These are phyloP conservation scores for Karalla daura DNA, from an alignment of 2,797 vertebrate genomes.

Conservation along the genomic window DNA sequence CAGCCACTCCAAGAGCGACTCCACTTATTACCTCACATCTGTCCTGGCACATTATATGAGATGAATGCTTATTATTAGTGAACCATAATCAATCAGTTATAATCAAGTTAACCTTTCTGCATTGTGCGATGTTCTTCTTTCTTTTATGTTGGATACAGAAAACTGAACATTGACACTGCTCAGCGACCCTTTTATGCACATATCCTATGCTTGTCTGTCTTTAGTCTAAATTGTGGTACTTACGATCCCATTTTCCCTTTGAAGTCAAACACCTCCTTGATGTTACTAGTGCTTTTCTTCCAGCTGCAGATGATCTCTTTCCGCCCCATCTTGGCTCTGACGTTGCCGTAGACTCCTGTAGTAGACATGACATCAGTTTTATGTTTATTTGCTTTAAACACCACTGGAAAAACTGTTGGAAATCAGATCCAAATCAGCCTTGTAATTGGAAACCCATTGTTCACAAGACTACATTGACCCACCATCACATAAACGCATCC, in stretches of 20 bases:
- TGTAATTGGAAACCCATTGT: not conserved
- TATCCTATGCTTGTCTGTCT: no score
- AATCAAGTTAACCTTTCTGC: no score
- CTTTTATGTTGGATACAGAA: not conserved
- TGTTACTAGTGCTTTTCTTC: constrained; percentile 93
- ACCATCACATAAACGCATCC: no score
- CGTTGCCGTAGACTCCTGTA: constrained; percentile 74
- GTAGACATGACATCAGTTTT: not conserved
- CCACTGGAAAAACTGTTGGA: not conserved
- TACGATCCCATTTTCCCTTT: constrained; percentile 94
- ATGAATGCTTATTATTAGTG: not conserved
- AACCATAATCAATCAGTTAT: no score
- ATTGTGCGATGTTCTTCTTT: no score
- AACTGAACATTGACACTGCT: not conserved
- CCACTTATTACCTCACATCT: not conserved
- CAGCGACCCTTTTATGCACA: no score
- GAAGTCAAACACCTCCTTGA: constrained; percentile 93
- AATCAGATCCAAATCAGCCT: no score
- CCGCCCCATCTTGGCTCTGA: constrained; percentile 89
- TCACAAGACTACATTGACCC: not conserved
- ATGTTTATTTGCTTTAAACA: not conserved
- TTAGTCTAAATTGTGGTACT: constrained; percentile 72
- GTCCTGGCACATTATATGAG: no score
- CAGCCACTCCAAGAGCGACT: no score
- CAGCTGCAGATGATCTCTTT: constrained; percentile 90